Evolutionary conservation across 2,888 invertebrate genomes (phyloP).

Genomic region (Mesorhabditis belari): DNA sequence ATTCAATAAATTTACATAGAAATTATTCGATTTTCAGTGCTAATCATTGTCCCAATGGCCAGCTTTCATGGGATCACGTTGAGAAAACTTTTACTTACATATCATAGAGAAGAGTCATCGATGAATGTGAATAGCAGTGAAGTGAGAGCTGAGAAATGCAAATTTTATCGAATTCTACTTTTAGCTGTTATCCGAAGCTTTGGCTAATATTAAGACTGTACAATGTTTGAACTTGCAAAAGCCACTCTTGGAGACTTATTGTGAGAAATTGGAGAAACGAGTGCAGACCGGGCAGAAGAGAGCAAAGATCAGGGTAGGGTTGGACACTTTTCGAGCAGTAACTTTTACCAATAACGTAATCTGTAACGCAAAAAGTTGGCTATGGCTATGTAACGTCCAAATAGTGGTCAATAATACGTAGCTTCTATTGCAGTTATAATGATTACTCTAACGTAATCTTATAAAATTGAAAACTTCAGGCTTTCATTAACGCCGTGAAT

Average conservation of each 20-base stretch:
- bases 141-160: neutral
- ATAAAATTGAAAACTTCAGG: too few species aligned
- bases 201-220: neutral
- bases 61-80: neutral
- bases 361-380: too few species aligned
- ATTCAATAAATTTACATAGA: too few species aligned
- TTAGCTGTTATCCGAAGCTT: neutral
- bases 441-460: too few species aligned
- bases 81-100: neutral
- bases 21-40: too few species aligned
- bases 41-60: neutral
- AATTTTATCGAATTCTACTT: neutral
- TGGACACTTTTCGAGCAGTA: too few species aligned
- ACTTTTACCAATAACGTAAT: too few species aligned
- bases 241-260: neutral
- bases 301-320: neutral
- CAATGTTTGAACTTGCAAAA: neutral
- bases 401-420: too few species aligned
- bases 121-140: neutral
- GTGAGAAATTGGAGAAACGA: neutral
- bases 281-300: neutral
- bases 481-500: too few species aligned
- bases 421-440: too few species aligned
- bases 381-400: too few species aligned
- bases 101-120: neutral